Percentiles rank a stretch among this genome's conserved stretches.
These are phyloP conservation scores for Isurus oxyrinchus DNA, from an alignment of 2,113 vertebrate genomes.

Conservation along the genomic window DNA sequence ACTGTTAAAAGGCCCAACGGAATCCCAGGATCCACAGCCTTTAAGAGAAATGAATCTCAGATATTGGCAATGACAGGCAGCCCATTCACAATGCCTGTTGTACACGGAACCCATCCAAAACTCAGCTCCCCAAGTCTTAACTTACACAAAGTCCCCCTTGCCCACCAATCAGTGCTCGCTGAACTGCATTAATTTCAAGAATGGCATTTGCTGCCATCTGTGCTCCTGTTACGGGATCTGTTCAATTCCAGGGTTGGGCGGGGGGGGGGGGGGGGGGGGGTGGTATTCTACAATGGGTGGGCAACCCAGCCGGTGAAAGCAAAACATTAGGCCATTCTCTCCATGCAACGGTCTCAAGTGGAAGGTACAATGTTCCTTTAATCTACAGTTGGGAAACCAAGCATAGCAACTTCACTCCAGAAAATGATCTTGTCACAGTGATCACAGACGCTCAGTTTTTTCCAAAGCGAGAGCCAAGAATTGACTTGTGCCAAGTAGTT, in stretches of 20 bases:
- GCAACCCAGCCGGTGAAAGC: neutral
- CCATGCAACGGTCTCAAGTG: neutral
- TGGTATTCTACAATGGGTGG: neutral
- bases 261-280: neutral
- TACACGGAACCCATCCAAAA: neutral
- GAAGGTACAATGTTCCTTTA: neutral
- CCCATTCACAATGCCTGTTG: neutral
- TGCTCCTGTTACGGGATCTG: too few species aligned
- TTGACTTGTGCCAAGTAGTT: constrained; percentile 22
- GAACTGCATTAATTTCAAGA: neutral
- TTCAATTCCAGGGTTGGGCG: neutral
- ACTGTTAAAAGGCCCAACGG: neutral
- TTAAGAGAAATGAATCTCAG: neutral
- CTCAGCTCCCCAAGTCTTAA: neutral
- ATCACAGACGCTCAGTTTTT: neutral
- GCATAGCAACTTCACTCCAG: neutral
- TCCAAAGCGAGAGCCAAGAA: neutral
- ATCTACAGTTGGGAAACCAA: neutral
- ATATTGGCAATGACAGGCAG: neutral
- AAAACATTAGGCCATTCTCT: neutral
- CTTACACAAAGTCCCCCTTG: neutral
- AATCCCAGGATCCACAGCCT: neutral
- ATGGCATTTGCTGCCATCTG: too few species aligned
- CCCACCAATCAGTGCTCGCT: neutral
- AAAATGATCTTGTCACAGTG: neutral